phyloP scores from a whole-genome alignment of 2,888 invertebrate species.

The Tanypteryx hageni region DNA sequence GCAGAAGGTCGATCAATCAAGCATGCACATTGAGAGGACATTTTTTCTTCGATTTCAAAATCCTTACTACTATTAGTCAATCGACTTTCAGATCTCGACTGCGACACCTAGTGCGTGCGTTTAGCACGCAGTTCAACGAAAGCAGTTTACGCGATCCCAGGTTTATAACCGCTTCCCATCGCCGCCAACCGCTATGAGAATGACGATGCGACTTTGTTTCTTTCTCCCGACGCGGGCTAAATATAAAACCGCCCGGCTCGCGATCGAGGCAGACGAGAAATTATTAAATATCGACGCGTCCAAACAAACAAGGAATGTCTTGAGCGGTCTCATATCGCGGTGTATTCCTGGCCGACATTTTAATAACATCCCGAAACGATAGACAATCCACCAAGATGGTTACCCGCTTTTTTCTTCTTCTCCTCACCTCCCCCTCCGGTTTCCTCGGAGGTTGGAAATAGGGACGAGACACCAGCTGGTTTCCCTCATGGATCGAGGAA shows the following conservation, averaged over 20 bases:
- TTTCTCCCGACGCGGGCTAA: not conserved
- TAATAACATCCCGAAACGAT: conserved; percentile 25
- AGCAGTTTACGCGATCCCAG: too few relatives aligned
- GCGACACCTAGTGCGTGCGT: too few relatives aligned
- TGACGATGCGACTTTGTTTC: not conserved
- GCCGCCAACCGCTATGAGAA: not conserved
- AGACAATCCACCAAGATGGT: not conserved
- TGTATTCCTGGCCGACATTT: conserved; percentile 20
- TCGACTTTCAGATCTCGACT: too few relatives aligned
- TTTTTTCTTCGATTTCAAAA: too few relatives aligned
- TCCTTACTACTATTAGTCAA: too few relatives aligned
- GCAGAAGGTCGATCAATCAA: too few relatives aligned
- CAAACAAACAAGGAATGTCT: not conserved
- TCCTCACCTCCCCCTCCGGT: too few relatives aligned
- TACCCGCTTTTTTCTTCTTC: not conserved
- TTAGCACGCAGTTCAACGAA: too few relatives aligned
- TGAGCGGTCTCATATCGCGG: not conserved
- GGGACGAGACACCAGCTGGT: not conserved
- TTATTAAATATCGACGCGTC: conserved; percentile 23
- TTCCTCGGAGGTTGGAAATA: too few relatives aligned
- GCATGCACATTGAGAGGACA: too few relatives aligned
- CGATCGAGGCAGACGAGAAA: not conserved
- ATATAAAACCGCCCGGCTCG: not conserved
- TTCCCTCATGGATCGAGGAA: not conserved
- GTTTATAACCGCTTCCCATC: not conserved